Evolutionary conservation across 2,113 vertebrate genomes (phyloP).

Genomic region (Chloropsis cyanopogon): DNA sequence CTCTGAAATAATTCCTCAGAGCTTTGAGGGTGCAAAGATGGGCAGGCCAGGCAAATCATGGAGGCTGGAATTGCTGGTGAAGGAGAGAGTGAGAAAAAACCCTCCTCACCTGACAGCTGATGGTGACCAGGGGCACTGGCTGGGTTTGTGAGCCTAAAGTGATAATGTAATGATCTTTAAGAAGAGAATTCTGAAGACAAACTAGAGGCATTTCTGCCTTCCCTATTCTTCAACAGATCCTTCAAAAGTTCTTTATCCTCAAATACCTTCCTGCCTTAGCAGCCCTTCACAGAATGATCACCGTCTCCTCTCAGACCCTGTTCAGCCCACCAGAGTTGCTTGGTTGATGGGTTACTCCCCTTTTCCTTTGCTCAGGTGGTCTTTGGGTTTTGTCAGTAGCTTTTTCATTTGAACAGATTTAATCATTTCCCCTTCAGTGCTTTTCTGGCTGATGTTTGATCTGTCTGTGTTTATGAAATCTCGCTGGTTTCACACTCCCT

Average conservation of each 20-base stretch:
- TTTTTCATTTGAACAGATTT: not conserved
- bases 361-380: not conserved
- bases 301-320: not conserved
- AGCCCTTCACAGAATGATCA: not conserved
- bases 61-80: not conserved
- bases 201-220: not conserved
- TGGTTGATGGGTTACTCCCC: not conserved
- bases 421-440: not conserved
- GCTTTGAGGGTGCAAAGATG: not conserved
- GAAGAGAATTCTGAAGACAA: not conserved
- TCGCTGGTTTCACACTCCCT: not conserved
- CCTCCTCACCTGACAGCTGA: not conserved
- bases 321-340: not conserved
- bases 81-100: not conserved
- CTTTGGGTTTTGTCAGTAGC: not conserved
- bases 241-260: not conserved
- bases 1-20: not conserved
- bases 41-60: accelerated
- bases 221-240: not conserved
- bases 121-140: not conserved
- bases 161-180: not conserved
- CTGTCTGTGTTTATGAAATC: not conserved
- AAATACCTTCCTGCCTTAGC: not conserved
- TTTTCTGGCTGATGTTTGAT: not conserved
- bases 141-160: not conserved